Evolutionary conservation across 2,888 invertebrate genomes (phyloP), one percentile per base, ranked within the genome.

Genomic region (Melangyna quadrimaculata): DNA sequence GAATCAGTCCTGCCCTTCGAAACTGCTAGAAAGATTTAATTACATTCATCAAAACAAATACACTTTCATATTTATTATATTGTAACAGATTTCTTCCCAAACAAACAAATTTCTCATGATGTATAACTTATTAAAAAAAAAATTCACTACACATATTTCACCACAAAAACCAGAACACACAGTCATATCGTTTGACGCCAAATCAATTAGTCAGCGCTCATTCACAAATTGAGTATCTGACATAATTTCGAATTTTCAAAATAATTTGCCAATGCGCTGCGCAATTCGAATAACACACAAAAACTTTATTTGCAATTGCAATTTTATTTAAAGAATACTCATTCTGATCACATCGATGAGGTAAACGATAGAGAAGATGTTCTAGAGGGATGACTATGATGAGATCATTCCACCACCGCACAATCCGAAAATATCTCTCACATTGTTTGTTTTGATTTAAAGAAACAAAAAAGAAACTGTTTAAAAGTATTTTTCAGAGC

Each of bases 331-430:
- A 61, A 61, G 17, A 53, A 57, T 32, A 57, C 29, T 32, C 55
- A 35, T 35, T 51, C 29, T 51, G 61, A 53, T 70, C 53, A 19
- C 61, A 63, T 63, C 71, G 78, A 70, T 71, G 43, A 63, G 53
- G 70, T 55, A 53, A 55, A 37, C 10, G 24, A 35, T 71, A 72
- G 6, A 63, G 40, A 63, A 17, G 27, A 1, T 55, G 14, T 14
- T 51, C 37, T 61, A n/a, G n/a, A n/a, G n/a, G 32, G 17, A 0
- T 4, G 4, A 19, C 2, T 1, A 10, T 10, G 10, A 75, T 81
- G 82, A 82, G 78, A 77, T 82, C 82, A 82, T 78, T 37, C 10
- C 61, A 27, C 35, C 29, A n/a, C 3, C 40, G n/a, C n/a, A 17
- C 57, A 27, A 17, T 77, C 71, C 67, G 10, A 67, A 77, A 81